phyloP scores from a whole-genome alignment of 2,113 vertebrate species.

The Antechinus flavipes region DNA sequence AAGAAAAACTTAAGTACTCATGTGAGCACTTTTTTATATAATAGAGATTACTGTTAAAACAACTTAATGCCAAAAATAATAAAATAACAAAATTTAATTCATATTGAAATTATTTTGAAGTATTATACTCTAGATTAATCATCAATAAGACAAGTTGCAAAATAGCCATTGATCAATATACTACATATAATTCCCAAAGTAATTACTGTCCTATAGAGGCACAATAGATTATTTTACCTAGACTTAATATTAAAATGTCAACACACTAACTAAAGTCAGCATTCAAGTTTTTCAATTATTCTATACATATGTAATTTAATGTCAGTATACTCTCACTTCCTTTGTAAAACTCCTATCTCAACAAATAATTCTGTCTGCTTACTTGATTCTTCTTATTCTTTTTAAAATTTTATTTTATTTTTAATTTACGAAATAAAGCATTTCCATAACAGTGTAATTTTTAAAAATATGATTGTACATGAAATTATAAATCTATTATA shows the following conservation, averaged over 20 bases:
- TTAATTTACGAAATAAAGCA: background rate
- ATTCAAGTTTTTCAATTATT: slow-evolving; percentile 45
- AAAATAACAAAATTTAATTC: background rate
- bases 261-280: slow-evolving; percentile 40
- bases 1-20: slow-evolving; percentile 43
- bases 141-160: background rate
- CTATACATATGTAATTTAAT: slow-evolving; percentile 28
- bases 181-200: slow-evolving; percentile 29
- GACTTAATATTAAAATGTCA: slow-evolving; percentile 39
- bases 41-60: slow-evolving; percentile 50
- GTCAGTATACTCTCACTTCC: slow-evolving; percentile 51
- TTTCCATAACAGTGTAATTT: background rate
- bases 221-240: slow-evolving; percentile 39
- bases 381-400: slow-evolving; percentile 45
- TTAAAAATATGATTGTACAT: background rate
- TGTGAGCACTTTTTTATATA: slow-evolving; percentile 42
- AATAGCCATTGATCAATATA: background rate
- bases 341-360: slow-evolving; percentile 31
- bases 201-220: slow-evolving; percentile 33
- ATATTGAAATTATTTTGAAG: background rate
- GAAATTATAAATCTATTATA: background rate
- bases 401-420: background rate
- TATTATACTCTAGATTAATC: background rate
- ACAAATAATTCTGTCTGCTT: slow-evolving; percentile 25
- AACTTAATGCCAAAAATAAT: background rate